A percentile compares a stretch with the other conserved stretches of the same genome.
Evolutionary conservation across 1,140 invertebrate genomes (phyloP).

Genomic region (Lepidotrigona ventralis): DNA sequence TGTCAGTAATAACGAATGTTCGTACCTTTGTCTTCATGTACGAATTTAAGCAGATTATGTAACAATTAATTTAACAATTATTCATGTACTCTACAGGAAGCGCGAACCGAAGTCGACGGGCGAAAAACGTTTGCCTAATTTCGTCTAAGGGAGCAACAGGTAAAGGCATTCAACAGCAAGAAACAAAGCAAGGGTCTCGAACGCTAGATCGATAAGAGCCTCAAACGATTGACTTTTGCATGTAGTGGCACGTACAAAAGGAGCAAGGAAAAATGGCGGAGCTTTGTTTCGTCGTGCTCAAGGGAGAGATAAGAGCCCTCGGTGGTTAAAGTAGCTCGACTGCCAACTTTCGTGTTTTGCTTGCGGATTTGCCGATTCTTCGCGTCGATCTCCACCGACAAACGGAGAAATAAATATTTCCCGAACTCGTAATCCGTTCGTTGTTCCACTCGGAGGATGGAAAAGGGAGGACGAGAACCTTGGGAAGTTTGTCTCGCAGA

Average conservation of each 20-base stretch:
- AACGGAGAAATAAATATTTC: slow-evolving; percentile 12
- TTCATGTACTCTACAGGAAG: background rate
- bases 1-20: background rate
- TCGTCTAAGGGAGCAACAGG: slow-evolving; percentile 10
- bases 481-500: background rate
- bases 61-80: too few species aligned
- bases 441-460: background rate
- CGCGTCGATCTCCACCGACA: background rate
- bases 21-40: background rate
- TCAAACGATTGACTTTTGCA: slow-evolving; percentile 31
- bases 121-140: slow-evolving; percentile 3
- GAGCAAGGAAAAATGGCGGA: slow-evolving; percentile 18
- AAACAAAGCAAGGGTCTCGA: slow-evolving; percentile 10
- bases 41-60: background rate
- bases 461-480: background rate
- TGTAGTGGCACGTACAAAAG: slow-evolving; percentile 17
- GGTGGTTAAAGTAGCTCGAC: slow-evolving; percentile 16
- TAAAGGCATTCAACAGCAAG: background rate
- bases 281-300: slow-evolving; percentile 17
- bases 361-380: background rate
- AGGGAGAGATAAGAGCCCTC: slow-evolving; percentile 25
- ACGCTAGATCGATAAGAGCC: slow-evolving; percentile 16
- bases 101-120: too few species aligned
- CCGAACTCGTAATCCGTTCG: background rate
- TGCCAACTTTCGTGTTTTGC: slow-evolving; percentile 1